A percentile compares a stretch with the other conserved stretches of the same genome.
These are phyloP conservation scores for Heliopora coerulea DNA, from an alignment of 92 coral and sea anemone genomes.

Conservation along the genomic window DNA sequence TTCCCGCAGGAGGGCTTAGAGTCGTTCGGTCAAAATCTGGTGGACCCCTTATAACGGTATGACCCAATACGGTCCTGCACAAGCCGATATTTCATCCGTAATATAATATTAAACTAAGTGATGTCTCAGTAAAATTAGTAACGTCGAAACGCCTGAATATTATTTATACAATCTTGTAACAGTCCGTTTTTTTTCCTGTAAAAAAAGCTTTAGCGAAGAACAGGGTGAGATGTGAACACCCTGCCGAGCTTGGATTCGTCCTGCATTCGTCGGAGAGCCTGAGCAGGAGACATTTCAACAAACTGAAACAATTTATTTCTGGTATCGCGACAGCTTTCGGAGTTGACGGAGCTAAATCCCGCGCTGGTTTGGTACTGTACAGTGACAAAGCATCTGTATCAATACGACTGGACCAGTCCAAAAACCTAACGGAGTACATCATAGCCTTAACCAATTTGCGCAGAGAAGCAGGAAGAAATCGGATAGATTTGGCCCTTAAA, in stretches of 20 bases:
- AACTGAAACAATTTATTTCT: constrained; percentile 22
- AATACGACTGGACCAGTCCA: not conserved
- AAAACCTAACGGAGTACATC: not conserved
- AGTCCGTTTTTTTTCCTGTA: too few species aligned
- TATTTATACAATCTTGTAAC: too few species aligned
- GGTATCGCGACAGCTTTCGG: constrained; percentile 13
- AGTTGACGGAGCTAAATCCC: constrained; percentile 1
- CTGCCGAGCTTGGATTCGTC: constrained; percentile 18
- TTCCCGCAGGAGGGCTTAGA: too few species aligned
- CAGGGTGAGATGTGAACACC: not conserved
- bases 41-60: too few species aligned
- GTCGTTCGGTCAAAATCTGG: too few species aligned
- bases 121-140: too few species aligned
- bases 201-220: not conserved
- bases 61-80: too few species aligned
- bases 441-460: not conserved
- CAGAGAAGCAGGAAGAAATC: not conserved
- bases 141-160: too few species aligned
- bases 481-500: constrained; percentile 11
- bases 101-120: too few species aligned
- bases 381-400: not conserved
- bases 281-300: not conserved
- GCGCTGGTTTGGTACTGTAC: constrained; percentile 17
- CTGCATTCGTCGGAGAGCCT: not conserved
- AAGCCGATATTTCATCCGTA: too few species aligned